Base-by-base conservation (phyloP, 2,888 invertebrate genomes). In the Geophilus truncorum region DNA sequence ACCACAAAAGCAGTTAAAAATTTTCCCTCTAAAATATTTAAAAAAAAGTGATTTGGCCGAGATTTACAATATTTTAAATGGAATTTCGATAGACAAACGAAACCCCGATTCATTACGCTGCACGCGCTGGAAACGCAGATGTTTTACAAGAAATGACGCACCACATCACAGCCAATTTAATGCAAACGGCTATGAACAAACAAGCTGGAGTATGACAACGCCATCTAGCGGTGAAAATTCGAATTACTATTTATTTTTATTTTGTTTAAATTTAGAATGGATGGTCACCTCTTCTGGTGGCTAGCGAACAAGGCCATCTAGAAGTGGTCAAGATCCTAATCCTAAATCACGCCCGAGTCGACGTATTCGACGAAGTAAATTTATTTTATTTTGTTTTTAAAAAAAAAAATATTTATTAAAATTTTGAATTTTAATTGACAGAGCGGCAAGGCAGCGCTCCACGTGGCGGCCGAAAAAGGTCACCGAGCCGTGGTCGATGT, bases 281-380 rank as follows among this genome's bases (percentile, higher is more conserved):
- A 9, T 98, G 98, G 97, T 98, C 98, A 0, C 98, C 99, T 15
- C 89, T 99, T 83, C 89, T 98, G 79, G 97, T 98, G 84, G 98
- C 99, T 23, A 95, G 98, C 85, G 93, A 98, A 86, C 91, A 94
- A 86, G 99, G 98, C 5, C 98, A 99, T 87, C 93, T 95, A 89
- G 95, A 96, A 86, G 92, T 98, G 84, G 96, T 98, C 62, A 87
- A 87, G 81, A 87, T 94, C 82, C 90, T 98, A 81, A 89, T 98
- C 81, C 91, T 93, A 51, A 96, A 98, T 88, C 97, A 98, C 87
- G 98, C 98, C 9, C 91, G 99, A 86, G 98, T 99, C 21, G 99
- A 99, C 87, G 98, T 99, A 0, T 99, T 99, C 87, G 99, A 99
- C 87, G 93, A 92, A 83, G 98, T 98, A 88, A 95, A 95, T 36